Conservation (phyloP, 2,797 vertebrate genomes). For the Buceros bicornis region DNA sequence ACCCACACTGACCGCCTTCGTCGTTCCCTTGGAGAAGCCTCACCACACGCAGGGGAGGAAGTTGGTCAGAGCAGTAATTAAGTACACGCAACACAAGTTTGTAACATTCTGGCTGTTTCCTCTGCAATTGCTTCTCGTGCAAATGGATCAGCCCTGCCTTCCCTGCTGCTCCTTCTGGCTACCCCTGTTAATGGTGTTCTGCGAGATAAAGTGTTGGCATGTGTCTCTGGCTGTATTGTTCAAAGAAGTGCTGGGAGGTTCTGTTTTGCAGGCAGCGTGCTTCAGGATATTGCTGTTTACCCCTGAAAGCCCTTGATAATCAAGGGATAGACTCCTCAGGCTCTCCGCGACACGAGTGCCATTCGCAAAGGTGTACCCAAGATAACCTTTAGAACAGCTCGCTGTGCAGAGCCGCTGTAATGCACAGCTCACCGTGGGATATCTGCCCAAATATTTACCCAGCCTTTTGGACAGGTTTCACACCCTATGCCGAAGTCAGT, state of each 20-base stretch:
- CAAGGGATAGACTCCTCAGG: neutral
- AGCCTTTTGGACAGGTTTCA: neutral
- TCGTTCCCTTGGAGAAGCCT: neutral
- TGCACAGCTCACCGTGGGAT: neutral
- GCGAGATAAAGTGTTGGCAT: neutral
- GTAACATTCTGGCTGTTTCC: neutral
- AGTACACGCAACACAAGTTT: neutral
- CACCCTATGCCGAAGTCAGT: neutral
- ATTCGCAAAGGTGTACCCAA: neutral
- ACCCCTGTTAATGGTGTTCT: neutral
- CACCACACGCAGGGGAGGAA: neutral
- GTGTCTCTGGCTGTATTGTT: neutral
- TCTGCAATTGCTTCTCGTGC: neutral
- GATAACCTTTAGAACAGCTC: neutral
- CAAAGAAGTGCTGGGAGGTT: neutral
- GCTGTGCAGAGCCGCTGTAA: neutral
- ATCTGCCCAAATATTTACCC: constrained; percentile 33
- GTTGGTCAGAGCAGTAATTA: neutral
- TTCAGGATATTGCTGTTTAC: neutral
- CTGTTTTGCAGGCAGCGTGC: neutral
- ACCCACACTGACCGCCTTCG: neutral
- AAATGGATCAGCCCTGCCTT: neutral
- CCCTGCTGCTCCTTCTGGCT: neutral
- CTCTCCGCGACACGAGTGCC: neutral
- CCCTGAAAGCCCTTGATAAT: neutral